Conservation (phyloP, 2,797 vertebrate species). For the Pseudomugil gertrudae region DNA sequence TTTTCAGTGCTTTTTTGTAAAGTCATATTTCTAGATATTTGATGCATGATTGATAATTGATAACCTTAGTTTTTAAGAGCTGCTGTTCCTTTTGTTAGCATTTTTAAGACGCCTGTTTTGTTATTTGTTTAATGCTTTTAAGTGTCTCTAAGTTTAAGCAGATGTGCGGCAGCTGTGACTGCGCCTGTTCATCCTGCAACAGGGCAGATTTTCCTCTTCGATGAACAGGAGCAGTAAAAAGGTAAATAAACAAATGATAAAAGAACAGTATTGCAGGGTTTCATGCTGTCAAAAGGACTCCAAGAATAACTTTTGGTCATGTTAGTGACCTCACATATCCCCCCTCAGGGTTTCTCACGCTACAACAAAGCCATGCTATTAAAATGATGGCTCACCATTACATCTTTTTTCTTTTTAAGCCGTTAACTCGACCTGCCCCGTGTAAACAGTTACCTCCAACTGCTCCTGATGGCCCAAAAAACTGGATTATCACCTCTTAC, state of each 20-base stretch:
- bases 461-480: constrained; percentile 28
- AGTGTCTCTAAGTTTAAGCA: constrained; percentile 19
- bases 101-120: too few species aligned
- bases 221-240: not conserved
- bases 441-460: constrained; percentile 13
- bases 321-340: constrained; percentile 1
- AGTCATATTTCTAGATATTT: too few species aligned
- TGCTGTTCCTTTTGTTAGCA: too few species aligned
- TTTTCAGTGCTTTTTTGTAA: too few species aligned
- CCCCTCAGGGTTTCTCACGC: constrained; percentile 11
- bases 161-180: constrained; percentile 41
- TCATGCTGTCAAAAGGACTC: constrained; percentile 21
- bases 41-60: too few species aligned
- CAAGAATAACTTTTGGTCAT: constrained; percentile 35
- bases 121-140: constrained; percentile 20
- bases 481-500: constrained; percentile 43
- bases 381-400: constrained; percentile 23
- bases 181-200: constrained; percentile 13
- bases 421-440: not conserved
- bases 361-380: not conserved
- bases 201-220: not conserved
- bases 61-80: too few species aligned
- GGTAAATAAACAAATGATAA: not conserved
- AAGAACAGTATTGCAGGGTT: not conserved
- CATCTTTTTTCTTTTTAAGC: not conserved